Conservation (phyloP, 2,113 vertebrate species). For the Saguinus midas region DNA sequence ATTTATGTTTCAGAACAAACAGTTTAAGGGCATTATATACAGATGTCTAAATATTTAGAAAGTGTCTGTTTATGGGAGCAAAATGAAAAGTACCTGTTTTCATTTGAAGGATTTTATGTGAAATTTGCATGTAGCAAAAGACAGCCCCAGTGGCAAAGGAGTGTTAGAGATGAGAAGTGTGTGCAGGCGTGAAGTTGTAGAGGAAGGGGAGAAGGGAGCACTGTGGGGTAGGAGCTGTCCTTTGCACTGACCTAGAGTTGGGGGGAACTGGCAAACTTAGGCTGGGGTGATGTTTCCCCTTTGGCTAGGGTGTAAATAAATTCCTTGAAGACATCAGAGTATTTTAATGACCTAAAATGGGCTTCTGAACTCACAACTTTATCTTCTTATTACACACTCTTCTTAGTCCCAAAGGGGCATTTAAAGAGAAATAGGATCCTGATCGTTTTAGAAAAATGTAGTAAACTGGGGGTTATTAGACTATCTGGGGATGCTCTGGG, state of each 20-base stretch:
- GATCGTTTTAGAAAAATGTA: not conserved
- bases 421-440: conserved; percentile 63
- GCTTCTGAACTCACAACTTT: conserved; percentile 68
- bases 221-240: conserved; percentile 76
- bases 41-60: conserved; percentile 91
- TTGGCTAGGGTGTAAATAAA: conserved; percentile 76
- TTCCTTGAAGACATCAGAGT: conserved; percentile 75
- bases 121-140: conserved; percentile 79
- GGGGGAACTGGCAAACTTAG: conserved; percentile 71
- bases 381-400: conserved; percentile 31
- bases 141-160: conserved; percentile 70
- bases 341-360: conserved; percentile 75
- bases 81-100: conserved; percentile 89
- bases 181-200: conserved; percentile 57
- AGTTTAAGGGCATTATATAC: conserved; percentile 89
- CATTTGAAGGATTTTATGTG: conserved; percentile 83
- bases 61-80: conserved; percentile 84
- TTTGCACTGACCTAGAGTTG: conserved; percentile 74
- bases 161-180: conserved; percentile 75
- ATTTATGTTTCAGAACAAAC: conserved; percentile 91
- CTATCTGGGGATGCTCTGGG: not conserved
- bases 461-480: conserved; percentile 44
- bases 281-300: conserved; percentile 77
- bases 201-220: not conserved
- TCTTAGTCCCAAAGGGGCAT: conserved; percentile 35